phyloP scores from a whole-genome alignment of 2,888 invertebrate genomes.

The Dryocosmus kuriphilus region DNA sequence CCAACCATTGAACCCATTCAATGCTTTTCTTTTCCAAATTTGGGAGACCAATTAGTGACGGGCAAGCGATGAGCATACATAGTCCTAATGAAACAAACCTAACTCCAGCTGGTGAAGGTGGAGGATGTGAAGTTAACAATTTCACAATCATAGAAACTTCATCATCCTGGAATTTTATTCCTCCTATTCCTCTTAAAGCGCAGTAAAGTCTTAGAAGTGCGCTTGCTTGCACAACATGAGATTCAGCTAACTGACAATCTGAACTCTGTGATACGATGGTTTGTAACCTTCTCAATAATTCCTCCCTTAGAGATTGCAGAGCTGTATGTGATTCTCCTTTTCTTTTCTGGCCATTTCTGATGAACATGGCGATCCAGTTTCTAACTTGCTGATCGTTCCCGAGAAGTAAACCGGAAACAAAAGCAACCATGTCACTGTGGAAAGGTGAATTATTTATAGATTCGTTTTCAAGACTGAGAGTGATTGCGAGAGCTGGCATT shows the following conservation, averaged over 20 bases:
- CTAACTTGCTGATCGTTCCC: slow-evolving; percentile 94
- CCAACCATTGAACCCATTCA: slow-evolving; percentile 96
- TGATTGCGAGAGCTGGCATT: slow-evolving; percentile 93
- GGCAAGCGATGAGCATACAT: slow-evolving; percentile 96
- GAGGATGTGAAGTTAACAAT: slow-evolving; percentile 92
- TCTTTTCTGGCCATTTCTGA: slow-evolving; percentile 91
- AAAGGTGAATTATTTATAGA: slow-evolving; percentile 65
- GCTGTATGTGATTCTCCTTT: slow-evolving; percentile 88
- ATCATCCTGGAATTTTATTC: slow-evolving; percentile 95
- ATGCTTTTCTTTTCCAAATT: slow-evolving; percentile 90
- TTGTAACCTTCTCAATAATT: slow-evolving; percentile 86
- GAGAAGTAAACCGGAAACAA: slow-evolving; percentile 92
- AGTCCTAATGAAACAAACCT: slow-evolving; percentile 95
- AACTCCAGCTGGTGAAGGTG: slow-evolving; percentile 94
- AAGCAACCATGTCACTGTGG: slow-evolving; percentile 84
- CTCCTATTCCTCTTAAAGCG: slow-evolving; percentile 94
- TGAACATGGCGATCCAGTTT: slow-evolving; percentile 95
- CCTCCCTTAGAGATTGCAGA: slow-evolving; percentile 85
- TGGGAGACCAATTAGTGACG: slow-evolving; percentile 86
- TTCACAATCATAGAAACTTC: slow-evolving; percentile 91
- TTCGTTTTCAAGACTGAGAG: slow-evolving; percentile 85
- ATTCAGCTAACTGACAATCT: slow-evolving; percentile 82
- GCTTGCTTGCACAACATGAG: slow-evolving; percentile 90
- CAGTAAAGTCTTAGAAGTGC: slow-evolving; percentile 93
- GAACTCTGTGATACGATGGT: slow-evolving; percentile 82